Base-by-base conservation (phyloP, 2,797 vertebrate genomes). In the Dendrocincla tyrannina region DNA sequence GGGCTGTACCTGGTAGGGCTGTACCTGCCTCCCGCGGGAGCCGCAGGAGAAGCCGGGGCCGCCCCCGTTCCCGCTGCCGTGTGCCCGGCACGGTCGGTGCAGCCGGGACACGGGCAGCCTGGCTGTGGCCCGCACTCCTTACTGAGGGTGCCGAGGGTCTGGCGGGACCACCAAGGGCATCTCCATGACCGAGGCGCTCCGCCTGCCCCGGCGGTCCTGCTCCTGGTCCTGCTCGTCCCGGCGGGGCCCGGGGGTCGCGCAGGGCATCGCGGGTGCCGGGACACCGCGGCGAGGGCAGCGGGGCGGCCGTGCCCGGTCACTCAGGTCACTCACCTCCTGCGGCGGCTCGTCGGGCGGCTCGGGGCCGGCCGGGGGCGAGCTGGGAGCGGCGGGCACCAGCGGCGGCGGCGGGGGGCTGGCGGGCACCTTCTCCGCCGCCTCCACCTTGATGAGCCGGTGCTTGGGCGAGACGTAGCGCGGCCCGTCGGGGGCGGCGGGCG, bases 401-500 rank as follows among this genome's bases (percentile, higher is more conserved):
- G 92, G 92, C 47, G 91, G 88, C 41, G 98, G 98, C 64, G 60
- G 99, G 99, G 96, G 97, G 80, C 98, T 97, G 22, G 98, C 97
- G 89, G 97, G 96, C 96, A 95, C 98, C 95, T 98, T 98, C 46
- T 98, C 98, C 33, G 97, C 92, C 17, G 98, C 98, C 83, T 99
- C 99, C 97, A 99, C 99, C 97, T 99, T 99, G 97, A 99, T 99
- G 30, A 99, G 98, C 95, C 99, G 98, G 97, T 99, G 98, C 95
- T 99, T 98, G 19, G 98, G 99, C 10, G 99, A 99, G 87, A 98
- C 98, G 70, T 98, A 99, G 95, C 98, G 97, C 35, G 98, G 95
- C 37, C 96, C 97, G 35, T 97, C 92, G 8, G 97, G 89, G 96
- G 97, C 97, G 49, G 88, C 97, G 22, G 93, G 94, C 46, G 93